These are phyloP conservation scores for Calidris pygmaea DNA, from an alignment of 2,113 vertebrate genomes.

Conservation along the genomic window DNA sequence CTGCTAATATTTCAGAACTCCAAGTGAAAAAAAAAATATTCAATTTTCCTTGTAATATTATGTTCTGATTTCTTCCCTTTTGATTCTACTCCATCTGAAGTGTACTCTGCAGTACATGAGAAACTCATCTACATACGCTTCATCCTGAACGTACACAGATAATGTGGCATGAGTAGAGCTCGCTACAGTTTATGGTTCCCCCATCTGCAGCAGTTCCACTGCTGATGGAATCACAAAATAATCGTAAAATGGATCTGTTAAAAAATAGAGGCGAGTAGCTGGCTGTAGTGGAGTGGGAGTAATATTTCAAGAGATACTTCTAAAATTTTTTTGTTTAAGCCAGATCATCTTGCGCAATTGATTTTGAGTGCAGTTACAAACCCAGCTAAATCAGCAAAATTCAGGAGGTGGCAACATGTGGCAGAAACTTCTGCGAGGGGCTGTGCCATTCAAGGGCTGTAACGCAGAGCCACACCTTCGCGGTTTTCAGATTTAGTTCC, in stretches of 20 bases:
- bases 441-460: not conserved
- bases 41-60: not conserved
- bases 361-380: not conserved
- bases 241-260: not conserved
- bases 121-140: not conserved
- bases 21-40: not conserved
- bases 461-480: accelerated
- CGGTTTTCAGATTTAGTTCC: not conserved
- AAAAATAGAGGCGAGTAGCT: not conserved
- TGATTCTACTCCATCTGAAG: not conserved
- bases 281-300: not conserved
- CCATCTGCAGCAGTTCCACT: not conserved
- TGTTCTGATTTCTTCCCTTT: not conserved
- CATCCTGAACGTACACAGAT: not conserved
- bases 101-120: not conserved
- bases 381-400: not conserved
- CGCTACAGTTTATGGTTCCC: accelerated
- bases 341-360: not conserved
- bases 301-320: not conserved
- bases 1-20: not conserved
- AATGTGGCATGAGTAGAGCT: accelerated
- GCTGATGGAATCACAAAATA: not conserved
- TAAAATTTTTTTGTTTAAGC: not conserved
- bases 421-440: not conserved
- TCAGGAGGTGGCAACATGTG: not conserved